Evolutionary conservation across 2,797 vertebrate species (phyloP).

Genomic region (Pantherophis alleghaniensis): DNA sequence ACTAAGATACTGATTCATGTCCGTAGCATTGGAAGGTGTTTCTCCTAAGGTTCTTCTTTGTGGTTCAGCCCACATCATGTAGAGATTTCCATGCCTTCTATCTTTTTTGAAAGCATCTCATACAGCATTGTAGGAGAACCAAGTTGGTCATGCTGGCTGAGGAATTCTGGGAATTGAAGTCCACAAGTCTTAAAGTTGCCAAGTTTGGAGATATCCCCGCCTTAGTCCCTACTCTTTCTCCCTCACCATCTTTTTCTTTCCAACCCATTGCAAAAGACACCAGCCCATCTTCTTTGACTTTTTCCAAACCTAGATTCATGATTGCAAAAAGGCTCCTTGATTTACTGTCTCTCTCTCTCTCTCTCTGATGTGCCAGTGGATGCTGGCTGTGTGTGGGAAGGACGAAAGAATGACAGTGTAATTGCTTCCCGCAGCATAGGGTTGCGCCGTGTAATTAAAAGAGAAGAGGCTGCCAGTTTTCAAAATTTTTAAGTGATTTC

Average conservation of each 20-base stretch:
- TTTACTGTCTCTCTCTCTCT: not conserved
- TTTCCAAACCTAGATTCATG: not conserved
- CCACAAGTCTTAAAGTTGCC: not conserved
- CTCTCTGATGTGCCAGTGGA: slow-evolving; percentile 30
- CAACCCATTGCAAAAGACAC: not conserved
- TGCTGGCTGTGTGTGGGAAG: slow-evolving; percentile 35
- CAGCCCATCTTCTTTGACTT: not conserved
- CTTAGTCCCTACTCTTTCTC: not conserved
- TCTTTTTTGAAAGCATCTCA: not conserved
- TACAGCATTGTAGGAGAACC: not conserved
- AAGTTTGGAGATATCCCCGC: not conserved
- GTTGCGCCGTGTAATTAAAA: slow-evolving; percentile 54
- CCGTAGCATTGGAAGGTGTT: not conserved
- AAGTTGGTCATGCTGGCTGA: not conserved
- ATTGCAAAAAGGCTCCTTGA: not conserved
- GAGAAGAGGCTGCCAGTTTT: slow-evolving; percentile 42
- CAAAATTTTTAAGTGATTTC: slow-evolving; percentile 58
- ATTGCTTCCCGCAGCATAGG: slow-evolving; percentile 62
- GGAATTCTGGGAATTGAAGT: not conserved
- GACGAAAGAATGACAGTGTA: slow-evolving; percentile 30
- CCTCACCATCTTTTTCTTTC: no score
- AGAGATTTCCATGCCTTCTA: not conserved
- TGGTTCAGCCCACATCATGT: not conserved
- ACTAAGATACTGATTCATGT: not conserved
- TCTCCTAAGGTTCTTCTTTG: not conserved